A percentile compares a stretch with the other conserved stretches of the same genome.
Evolutionary conservation across 2,113 vertebrate genomes (phyloP).

Genomic region (Sterna hirundo): DNA sequence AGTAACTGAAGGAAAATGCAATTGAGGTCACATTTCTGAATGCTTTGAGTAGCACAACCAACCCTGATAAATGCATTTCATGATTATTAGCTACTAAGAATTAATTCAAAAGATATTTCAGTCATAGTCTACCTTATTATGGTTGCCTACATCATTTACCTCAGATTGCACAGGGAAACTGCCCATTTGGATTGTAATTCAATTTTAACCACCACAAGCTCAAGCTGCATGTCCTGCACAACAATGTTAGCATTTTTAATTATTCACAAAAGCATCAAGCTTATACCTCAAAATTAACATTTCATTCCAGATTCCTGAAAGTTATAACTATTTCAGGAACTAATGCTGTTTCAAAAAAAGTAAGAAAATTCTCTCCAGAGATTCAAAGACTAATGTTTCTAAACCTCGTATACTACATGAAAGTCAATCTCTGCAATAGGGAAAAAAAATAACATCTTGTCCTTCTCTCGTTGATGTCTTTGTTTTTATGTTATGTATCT

Average conservation of each 20-base stretch:
- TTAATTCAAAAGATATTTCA: neutral
- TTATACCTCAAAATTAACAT: neutral
- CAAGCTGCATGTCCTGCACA: neutral
- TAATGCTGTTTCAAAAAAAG: neutral
- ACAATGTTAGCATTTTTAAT: neutral
- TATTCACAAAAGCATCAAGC: neutral
- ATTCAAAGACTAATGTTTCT: neutral
- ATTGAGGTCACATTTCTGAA: neutral
- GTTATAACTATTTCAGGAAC: neutral
- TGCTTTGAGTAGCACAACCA: neutral
- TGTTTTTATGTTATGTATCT: neutral
- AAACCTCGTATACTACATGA: neutral
- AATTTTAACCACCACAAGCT: neutral
- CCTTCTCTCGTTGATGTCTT: neutral
- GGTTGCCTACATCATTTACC: neutral
- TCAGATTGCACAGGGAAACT: neutral
- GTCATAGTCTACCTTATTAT: neutral
- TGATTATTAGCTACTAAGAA: neutral
- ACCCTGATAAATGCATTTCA: neutral
- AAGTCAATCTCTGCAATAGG: neutral
- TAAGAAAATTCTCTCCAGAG: neutral
- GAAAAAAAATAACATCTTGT: neutral
- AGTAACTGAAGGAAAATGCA: neutral
- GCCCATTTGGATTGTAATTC: neutral
- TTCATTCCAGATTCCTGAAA: neutral